These are phyloP conservation scores for Hofmannophila pseudospretella DNA, from an alignment of 2,888 invertebrate genomes.

Conservation along the genomic window DNA sequence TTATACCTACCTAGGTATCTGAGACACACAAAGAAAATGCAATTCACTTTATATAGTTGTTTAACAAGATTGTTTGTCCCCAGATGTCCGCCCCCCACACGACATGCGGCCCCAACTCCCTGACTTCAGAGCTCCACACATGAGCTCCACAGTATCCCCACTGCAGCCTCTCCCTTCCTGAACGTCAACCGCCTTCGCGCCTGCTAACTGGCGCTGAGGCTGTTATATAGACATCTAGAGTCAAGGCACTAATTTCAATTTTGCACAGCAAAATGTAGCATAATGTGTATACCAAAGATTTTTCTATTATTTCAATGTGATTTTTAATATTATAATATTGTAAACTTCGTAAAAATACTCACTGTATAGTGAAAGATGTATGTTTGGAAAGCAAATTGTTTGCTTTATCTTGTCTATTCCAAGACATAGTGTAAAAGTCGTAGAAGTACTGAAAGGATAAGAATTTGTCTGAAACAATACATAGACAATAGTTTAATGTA, in stretches of 20 bases:
- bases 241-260: neutral
- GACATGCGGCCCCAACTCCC: slow-evolving; percentile 54
- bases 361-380: too few relatives aligned
- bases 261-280: neutral
- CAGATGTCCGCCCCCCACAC: slow-evolving; percentile 51
- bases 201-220: slow-evolving; percentile 66
- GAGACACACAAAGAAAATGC: too few relatives aligned
- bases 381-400: too few relatives aligned
- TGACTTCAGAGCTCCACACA: slow-evolving; percentile 52
- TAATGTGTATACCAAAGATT: slow-evolving; percentile 9
- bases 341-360: too few relatives aligned
- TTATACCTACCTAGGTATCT: too few relatives aligned
- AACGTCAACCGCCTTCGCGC: slow-evolving; percentile 70
- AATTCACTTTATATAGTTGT: too few relatives aligned
- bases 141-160: slow-evolving; percentile 50
- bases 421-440: too few relatives aligned
- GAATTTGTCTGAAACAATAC: too few relatives aligned
- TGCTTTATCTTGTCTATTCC: too few relatives aligned
- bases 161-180: slow-evolving; percentile 67
- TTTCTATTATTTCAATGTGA: neutral
- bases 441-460: too few relatives aligned
- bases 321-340: neutral
- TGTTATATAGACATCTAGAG: neutral
- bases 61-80: slow-evolving; percentile 1
- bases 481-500: too few relatives aligned